phyloP scores from a whole-genome alignment of 2,113 vertebrate genomes.

The Malurus alboscapulatus region DNA sequence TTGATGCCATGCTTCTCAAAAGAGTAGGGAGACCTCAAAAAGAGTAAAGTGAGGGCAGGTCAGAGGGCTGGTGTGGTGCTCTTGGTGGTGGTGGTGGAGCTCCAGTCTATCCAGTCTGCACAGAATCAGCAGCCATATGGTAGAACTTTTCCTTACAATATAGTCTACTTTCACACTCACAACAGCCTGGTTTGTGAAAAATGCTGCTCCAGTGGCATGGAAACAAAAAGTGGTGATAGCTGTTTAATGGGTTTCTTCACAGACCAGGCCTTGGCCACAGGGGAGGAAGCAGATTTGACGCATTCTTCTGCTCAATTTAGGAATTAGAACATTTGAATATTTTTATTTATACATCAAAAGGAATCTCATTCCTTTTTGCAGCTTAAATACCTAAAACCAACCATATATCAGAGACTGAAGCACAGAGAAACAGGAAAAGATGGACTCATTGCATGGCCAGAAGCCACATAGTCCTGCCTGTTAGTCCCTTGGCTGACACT shows the following conservation, averaged over 20 bases:
- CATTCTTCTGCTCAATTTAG: neutral
- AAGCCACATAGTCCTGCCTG: neutral
- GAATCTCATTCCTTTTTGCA: neutral
- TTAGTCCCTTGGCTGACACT: neutral
- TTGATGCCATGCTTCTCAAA: neutral
- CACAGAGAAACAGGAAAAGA: neutral
- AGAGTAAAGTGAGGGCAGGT: neutral
- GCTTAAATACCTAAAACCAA: neutral
- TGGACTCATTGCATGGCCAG: neutral
- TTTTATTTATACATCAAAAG: neutral
- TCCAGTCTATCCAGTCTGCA: neutral
- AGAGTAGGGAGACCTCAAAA: neutral
- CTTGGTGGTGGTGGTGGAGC: neutral
- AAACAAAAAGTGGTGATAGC: neutral
- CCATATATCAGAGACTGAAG: neutral
- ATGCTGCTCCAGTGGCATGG: neutral
- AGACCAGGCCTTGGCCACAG: neutral
- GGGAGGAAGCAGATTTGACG: neutral
- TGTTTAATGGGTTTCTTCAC: neutral
- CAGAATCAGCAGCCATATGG: neutral
- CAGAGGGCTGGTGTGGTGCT: neutral
- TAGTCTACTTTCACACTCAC: neutral
- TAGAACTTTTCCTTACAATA: neutral
- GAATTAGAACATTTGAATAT: neutral
- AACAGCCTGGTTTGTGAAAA: neutral